Conservation (phyloP, 2,888 invertebrate genomes). For the Calameuta pallipes region DNA sequence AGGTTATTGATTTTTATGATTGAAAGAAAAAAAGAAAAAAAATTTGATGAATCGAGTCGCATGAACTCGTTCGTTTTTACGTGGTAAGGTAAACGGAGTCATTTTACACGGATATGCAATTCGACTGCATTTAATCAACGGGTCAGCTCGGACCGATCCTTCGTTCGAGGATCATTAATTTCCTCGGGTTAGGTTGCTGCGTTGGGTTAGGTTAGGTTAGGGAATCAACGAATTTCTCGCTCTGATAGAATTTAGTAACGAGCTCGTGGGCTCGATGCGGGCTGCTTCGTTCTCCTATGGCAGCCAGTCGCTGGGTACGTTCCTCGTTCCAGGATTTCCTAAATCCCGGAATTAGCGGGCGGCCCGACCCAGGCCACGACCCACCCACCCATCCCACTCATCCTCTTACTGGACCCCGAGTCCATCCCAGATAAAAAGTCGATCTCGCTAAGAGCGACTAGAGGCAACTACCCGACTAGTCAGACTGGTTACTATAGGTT, state of each 20-base stretch:
- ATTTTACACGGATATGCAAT: no score
- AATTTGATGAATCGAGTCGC: no score
- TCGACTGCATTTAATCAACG: constrained; percentile 3
- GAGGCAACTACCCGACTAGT: background rate
- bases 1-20: no score
- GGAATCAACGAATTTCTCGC: constrained; percentile 19
- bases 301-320: constrained; percentile 1
- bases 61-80: no score
- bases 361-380: background rate
- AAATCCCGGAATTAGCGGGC: constrained; percentile 25
- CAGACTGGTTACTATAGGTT: background rate
- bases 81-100: no score
- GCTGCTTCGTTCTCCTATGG: constrained; percentile 1
- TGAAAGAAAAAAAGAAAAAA: no score
- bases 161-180: constrained; percentile 19
- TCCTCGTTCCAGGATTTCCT: constrained; percentile 22
- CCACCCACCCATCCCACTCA: constrained; percentile 6
- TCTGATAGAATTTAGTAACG: constrained; percentile 24
- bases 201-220: background rate
- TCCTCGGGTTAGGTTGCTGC: constrained; percentile 1
- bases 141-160: background rate
- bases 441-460: constrained; percentile 18
- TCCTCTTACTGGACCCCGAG: constrained; percentile 3
- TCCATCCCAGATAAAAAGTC: constrained; percentile 21
- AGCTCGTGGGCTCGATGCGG: constrained; percentile 14